Evolutionary conservation across 2,888 invertebrate genomes (phyloP).

Genomic region (Cactoblastis cactorum): DNA sequence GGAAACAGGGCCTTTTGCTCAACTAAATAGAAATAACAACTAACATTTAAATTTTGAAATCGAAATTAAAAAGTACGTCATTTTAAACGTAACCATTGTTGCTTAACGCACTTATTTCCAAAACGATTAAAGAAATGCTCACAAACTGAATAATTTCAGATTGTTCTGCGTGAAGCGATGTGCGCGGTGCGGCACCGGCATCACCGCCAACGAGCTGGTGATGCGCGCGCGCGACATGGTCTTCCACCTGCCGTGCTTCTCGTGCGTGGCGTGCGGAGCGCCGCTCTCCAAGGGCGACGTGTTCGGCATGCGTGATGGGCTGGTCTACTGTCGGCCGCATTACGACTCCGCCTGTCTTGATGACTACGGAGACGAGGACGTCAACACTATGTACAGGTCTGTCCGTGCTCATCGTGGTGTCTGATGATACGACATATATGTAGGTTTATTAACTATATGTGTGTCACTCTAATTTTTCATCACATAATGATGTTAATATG

Average conservation of each 20-base stretch:
- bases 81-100: not conserved
- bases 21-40: too few relatives aligned
- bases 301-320: conserved; percentile 91
- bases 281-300: conserved; percentile 93
- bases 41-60: too few relatives aligned
- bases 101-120: too few relatives aligned
- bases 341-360: conserved; percentile 80
- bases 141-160: conserved; percentile 77
- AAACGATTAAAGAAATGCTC: not conserved
- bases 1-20: too few relatives aligned
- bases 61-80: not conserved
- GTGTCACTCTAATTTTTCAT: too few relatives aligned
- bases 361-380: conserved; percentile 81
- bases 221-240: conserved; percentile 93
- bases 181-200: conserved; percentile 90
- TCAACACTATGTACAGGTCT: conserved; percentile 67
- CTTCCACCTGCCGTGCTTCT: conserved; percentile 94
- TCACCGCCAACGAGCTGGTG: conserved; percentile 92
- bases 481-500: too few relatives aligned
- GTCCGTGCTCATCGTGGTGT: too few relatives aligned
- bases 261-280: conserved; percentile 90
- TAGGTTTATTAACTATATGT: too few relatives aligned
- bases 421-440: too few relatives aligned
- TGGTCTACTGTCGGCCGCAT: conserved; percentile 85
- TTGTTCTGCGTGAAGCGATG: conserved; percentile 92